Evolutionary conservation across 2,113 vertebrate genomes (phyloP).

Genomic region (Perca flavescens): DNA sequence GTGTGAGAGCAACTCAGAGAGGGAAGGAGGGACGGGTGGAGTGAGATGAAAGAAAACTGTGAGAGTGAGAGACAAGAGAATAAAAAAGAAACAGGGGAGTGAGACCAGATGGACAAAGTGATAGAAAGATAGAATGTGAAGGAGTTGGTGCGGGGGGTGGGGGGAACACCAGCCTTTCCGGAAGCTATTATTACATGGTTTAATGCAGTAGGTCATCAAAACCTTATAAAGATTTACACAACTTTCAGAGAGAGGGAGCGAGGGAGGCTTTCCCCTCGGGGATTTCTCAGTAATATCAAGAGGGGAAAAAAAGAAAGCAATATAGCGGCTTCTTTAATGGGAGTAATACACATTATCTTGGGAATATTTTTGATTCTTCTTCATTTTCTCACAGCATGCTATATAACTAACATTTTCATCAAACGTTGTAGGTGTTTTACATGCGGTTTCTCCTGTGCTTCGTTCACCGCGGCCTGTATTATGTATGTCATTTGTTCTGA

Average conservation of each 20-base stretch:
- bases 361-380: slow-evolving; percentile 6
- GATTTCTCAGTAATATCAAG: slow-evolving; percentile 30
- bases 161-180: slow-evolving; percentile 24
- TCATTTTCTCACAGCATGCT: slow-evolving; percentile 32
- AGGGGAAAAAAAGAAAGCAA: slow-evolving; percentile 44
- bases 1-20: slow-evolving; percentile 32
- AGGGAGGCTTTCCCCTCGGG: slow-evolving; percentile 37
- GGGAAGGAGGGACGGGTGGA: slow-evolving; percentile 1
- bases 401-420: slow-evolving; percentile 2
- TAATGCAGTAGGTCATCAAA: slow-evolving; percentile 78
- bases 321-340: slow-evolving; percentile 47
- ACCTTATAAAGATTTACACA: slow-evolving; percentile 79
- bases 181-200: slow-evolving; percentile 71
- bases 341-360: slow-evolving; percentile 45
- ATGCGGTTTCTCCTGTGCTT: no score
- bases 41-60: slow-evolving; percentile 24
- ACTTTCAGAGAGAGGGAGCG: slow-evolving; percentile 54
- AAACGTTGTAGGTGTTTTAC: no score
- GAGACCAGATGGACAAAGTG: slow-evolving; percentile 25
- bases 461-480: no score
- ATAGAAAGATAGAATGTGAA: slow-evolving; percentile 23
- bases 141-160: neutral
- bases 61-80: slow-evolving; percentile 16
- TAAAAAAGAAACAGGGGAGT: neutral
- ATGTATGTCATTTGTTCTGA: no score